A percentile compares a stretch with the other conserved stretches of the same genome.
These are phyloP conservation scores for Acanthopagrus latus DNA, from an alignment of 2,797 vertebrate species.

Conservation along the genomic window DNA sequence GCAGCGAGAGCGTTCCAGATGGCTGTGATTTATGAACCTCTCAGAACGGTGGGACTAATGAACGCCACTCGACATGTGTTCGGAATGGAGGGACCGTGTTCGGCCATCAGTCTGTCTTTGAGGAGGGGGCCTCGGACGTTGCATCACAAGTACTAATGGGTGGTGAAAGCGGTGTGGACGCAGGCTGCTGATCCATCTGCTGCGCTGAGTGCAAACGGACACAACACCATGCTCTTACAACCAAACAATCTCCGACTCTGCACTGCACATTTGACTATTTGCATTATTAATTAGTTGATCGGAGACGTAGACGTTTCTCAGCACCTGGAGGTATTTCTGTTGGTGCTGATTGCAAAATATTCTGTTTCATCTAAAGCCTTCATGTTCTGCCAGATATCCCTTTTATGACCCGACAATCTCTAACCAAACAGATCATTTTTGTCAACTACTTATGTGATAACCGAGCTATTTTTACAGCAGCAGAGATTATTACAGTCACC, in stretches of 20 bases:
- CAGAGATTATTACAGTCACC: constrained; percentile 54
- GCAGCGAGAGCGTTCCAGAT: constrained; percentile 62
- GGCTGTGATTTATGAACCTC: constrained; percentile 74
- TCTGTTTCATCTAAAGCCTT: constrained; percentile 1
- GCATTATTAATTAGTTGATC: constrained; percentile 1
- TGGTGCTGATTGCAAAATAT: background rate
- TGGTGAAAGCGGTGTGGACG: background rate
- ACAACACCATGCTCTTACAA: background rate
- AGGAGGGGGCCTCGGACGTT: constrained; percentile 39
- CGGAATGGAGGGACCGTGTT: constrained; percentile 60
- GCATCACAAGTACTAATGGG: constrained; percentile 32
- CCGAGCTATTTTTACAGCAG: constrained; percentile 55
- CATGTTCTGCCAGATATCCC: constrained; percentile 32
- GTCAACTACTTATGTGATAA: constrained; percentile 59
- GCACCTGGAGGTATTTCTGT: background rate
- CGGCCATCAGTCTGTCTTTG: constrained; percentile 52
- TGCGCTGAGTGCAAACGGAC: background rate
- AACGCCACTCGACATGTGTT: constrained; percentile 68
- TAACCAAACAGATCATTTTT: constrained; percentile 57
- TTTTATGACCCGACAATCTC: constrained; percentile 25
- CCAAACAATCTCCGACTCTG: background rate
- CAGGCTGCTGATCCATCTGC: constrained; percentile 23
- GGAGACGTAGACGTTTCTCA: background rate
- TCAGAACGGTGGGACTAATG: constrained; percentile 67
- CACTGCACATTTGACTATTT: background rate